A percentile compares a stretch with the other conserved stretches of the same genome.
Conservation (phyloP, 37 sponge, comb jelly and placozoan species). For the Dysidea cf. avara region DNA sequence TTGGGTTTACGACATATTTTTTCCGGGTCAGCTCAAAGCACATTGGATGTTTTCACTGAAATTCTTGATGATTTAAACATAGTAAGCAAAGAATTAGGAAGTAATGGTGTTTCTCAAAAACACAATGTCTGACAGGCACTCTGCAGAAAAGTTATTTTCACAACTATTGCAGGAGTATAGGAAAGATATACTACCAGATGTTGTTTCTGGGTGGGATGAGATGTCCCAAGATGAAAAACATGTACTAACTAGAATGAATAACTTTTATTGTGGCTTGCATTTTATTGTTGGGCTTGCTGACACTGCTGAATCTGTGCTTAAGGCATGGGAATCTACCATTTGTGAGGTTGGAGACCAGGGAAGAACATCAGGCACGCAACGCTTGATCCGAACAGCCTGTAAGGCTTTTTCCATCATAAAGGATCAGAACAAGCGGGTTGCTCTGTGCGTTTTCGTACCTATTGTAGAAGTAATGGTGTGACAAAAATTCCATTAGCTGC, state of each 20-base stretch:
- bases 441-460: slow-evolving; percentile 4
- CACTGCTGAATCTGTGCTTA: slow-evolving; percentile 10
- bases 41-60: slow-evolving; percentile 27
- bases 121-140: slow-evolving; percentile 53
- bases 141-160: slow-evolving; percentile 41
- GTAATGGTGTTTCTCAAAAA: slow-evolving; percentile 22
- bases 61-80: slow-evolving; percentile 41
- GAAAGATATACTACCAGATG: slow-evolving; percentile 15
- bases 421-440: slow-evolving; percentile 38
- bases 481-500: slow-evolving; percentile 32
- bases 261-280: slow-evolving; percentile 40
- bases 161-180: background rate
- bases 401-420: slow-evolving; percentile 55
- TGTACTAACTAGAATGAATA: slow-evolving; percentile 20
- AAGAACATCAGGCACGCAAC: slow-evolving; percentile 1
- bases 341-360: too few species aligned
- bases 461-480: slow-evolving; percentile 5
- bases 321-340: slow-evolving; percentile 30
- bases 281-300: slow-evolving; percentile 52
- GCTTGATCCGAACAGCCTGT: slow-evolving; percentile 34
- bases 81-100: slow-evolving; percentile 1
- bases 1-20: slow-evolving; percentile 36
- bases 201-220: slow-evolving; percentile 14
- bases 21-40: slow-evolving; percentile 41
- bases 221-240: background rate